A percentile compares a stretch with the other conserved stretches of the same genome.
Conservation (phyloP, 1,140 invertebrate species). For the Babylonia areolata region DNA sequence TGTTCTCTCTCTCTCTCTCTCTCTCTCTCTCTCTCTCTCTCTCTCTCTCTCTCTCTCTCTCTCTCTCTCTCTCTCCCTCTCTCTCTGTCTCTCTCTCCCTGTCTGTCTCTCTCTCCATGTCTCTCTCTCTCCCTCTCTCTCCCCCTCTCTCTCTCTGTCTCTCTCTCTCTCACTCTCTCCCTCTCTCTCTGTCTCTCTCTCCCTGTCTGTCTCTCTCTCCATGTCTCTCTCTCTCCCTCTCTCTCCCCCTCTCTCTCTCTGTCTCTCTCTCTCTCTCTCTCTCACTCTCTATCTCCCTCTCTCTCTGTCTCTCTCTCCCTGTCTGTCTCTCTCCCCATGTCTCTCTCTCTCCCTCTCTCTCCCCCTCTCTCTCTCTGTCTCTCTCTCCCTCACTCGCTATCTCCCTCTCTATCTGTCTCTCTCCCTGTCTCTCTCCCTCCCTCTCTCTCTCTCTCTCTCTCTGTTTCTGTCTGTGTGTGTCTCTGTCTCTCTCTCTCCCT, state of each 20-base stretch:
- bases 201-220: not conserved
- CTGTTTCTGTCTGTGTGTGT: not conserved
- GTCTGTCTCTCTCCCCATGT: not conserved
- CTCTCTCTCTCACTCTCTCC: not conserved
- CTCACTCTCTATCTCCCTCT: not conserved
- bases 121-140: not conserved
- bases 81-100: not conserved
- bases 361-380: not conserved
- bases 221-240: not conserved
- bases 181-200: not conserved
- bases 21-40: slow-evolving; percentile 16
- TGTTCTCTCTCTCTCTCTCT: slow-evolving; percentile 14
- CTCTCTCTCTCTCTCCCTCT: not conserved
- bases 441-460: slow-evolving; percentile 3
- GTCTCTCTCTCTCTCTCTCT: slow-evolving; percentile 7
- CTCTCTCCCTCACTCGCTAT: not conserved
- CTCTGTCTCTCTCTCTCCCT: slow-evolving; percentile 22
- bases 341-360: not conserved
- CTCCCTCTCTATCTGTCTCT: not conserved
- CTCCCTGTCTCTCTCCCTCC: slow-evolving; percentile 5
- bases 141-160: not conserved
- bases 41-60: slow-evolving; percentile 10
- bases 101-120: not conserved
- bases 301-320: not conserved
- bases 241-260: slow-evolving; percentile 15